Evolutionary conservation across 53 echinoderm and acorn worm genomes (phyloP).

Genomic region (Antedon mediterranea): DNA sequence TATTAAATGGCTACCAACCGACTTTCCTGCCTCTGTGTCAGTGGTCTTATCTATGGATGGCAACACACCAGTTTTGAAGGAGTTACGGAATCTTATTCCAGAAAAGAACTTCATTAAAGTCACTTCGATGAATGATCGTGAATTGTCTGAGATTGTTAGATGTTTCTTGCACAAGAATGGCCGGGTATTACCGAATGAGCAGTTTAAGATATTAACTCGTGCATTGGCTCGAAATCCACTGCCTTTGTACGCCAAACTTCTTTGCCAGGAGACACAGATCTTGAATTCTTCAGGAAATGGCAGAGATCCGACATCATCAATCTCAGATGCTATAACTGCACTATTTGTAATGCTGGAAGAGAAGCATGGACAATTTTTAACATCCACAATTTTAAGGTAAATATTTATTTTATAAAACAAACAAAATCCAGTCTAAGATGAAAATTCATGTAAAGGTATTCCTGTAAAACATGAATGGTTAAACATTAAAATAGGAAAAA

Average conservation of each 20-base stretch:
- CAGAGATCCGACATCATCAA: conserved; percentile 66
- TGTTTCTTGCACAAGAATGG: conserved; percentile 64
- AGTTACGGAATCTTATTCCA: conserved; percentile 57
- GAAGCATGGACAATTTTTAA: conserved; percentile 52
- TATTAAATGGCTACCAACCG: conserved; percentile 64
- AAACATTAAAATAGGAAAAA: no score
- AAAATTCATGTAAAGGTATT: background rate
- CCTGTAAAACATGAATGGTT: no score
- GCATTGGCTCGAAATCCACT: conserved; percentile 75
- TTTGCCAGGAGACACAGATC: conserved; percentile 84
- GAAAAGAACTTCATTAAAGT: conserved; percentile 72
- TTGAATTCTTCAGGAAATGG: conserved; percentile 92
- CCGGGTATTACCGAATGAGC: conserved; percentile 67
- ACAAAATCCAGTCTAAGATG: no score
- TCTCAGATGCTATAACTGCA: conserved; percentile 59
- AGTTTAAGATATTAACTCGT: conserved; percentile 81
- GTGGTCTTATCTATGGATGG: conserved; percentile 55
- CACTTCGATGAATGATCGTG: conserved; percentile 49
- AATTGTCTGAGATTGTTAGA: conserved; percentile 75
- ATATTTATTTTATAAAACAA: no score
- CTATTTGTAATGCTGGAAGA: conserved; percentile 86
- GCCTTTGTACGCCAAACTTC: conserved; percentile 80
- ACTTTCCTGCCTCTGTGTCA: conserved; percentile 48
- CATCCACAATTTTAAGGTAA: conserved; percentile 61
- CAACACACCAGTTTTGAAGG: conserved; percentile 61